These are phyloP conservation scores for Matsumyia berberina DNA, from an alignment of 2,888 invertebrate genomes.

Conservation along the genomic window DNA sequence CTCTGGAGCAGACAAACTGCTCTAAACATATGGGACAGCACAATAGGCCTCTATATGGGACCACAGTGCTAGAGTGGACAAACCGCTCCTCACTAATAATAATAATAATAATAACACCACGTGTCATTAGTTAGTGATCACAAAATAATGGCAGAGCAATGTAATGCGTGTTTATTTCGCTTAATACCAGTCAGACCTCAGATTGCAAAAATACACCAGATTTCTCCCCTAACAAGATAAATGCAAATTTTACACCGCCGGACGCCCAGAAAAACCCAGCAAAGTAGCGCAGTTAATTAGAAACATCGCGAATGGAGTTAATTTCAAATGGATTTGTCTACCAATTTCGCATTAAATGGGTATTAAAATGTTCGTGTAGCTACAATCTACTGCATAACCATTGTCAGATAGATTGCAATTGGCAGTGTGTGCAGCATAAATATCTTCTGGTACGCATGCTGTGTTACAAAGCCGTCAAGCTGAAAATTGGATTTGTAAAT, in stretches of 20 bases:
- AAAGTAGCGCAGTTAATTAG: conserved; percentile 61
- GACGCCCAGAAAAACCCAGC: conserved; percentile 5
- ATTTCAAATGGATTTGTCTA: conserved; percentile 60
- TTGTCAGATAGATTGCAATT: conserved; percentile 60
- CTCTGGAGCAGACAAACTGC: no score
- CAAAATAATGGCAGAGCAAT: no score
- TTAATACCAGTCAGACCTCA: no score
- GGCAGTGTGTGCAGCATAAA: conserved; percentile 48
- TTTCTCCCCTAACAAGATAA: conserved; percentile 1
- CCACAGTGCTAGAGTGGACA: no score
- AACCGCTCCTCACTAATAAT: no score
- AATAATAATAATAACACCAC: no score
- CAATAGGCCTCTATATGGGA: no score
- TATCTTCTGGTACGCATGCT: conserved; percentile 40
- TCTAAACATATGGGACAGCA: no score
- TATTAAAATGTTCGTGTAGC: conserved; percentile 57
- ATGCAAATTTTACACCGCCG: conserved; percentile 33
- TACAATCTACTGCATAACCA: conserved; percentile 43
- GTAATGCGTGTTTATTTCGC: no score
- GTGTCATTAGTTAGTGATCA: no score
- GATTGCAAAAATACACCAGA: neutral
- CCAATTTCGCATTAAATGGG: conserved; percentile 54
- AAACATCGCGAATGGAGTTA: conserved; percentile 50
- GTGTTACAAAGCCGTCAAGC: conserved; percentile 57
- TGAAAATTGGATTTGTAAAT: conserved; percentile 76